Conservation (phyloP, 2,797 vertebrate species). For the Falco biarmicus region DNA sequence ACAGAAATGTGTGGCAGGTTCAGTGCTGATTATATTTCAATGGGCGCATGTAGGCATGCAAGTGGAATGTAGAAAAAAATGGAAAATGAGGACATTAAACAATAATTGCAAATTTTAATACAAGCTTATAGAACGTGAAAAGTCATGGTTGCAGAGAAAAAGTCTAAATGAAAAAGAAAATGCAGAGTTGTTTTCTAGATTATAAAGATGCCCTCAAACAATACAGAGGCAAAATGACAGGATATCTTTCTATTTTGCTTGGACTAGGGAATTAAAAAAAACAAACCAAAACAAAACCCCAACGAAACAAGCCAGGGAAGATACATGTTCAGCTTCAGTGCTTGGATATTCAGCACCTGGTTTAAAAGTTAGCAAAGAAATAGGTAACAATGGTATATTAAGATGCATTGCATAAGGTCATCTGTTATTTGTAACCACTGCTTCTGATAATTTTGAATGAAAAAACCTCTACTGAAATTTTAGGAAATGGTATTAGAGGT, state of each 20-base stretch:
- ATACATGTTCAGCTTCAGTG: not conserved
- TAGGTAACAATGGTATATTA: not conserved
- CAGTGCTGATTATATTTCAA: not conserved
- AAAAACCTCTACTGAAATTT: not conserved
- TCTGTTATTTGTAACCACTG: not conserved
- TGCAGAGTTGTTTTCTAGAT: not conserved
- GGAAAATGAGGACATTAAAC: not conserved
- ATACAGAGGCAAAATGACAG: not conserved
- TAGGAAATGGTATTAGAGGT: not conserved
- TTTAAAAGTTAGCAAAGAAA: not conserved
- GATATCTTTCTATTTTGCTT: not conserved
- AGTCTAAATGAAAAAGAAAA: not conserved
- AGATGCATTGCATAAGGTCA: not conserved
- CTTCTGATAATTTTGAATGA: not conserved
- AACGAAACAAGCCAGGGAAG: not conserved
- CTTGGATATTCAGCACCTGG: not conserved
- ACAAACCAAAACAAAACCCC: no score
- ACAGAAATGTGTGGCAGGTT: not conserved
- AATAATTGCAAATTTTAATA: not conserved
- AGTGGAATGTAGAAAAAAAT: not conserved
- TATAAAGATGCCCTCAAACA: not conserved
- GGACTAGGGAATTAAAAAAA: not conserved
- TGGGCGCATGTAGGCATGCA: rapidly evolving
- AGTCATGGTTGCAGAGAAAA: rapidly evolving
- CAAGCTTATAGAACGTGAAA: not conserved